phyloP scores from a whole-genome alignment of 2,797 vertebrate species.

The Masticophis lateralis region DNA sequence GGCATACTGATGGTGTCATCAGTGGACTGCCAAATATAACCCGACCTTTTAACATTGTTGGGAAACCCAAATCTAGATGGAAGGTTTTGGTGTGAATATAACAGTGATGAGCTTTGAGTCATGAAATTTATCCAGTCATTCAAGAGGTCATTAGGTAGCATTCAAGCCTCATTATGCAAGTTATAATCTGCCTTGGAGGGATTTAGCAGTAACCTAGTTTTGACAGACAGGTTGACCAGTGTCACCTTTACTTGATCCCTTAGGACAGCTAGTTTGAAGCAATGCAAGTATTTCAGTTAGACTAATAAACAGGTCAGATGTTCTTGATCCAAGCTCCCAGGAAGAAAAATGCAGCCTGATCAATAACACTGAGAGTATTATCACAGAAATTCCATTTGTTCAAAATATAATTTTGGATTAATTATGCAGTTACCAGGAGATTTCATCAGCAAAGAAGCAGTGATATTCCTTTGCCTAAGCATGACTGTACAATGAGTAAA shows the following conservation, averaged over 20 bases:
- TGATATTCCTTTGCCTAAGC: neutral
- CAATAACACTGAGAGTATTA: neutral
- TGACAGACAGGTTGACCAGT: neutral
- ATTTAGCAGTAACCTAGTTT: neutral
- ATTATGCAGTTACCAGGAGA: neutral
- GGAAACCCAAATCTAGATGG: neutral
- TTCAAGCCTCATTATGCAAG: neutral
- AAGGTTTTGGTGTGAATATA: neutral
- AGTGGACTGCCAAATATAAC: neutral
- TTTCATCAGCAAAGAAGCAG: neutral
- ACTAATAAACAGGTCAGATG: neutral
- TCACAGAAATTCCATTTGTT: neutral
- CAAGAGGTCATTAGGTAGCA: neutral
- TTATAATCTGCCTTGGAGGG: neutral
- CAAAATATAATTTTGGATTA: neutral
- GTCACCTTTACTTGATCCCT: neutral
- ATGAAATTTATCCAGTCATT: neutral
- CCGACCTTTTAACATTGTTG: neutral
- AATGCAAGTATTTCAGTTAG: neutral
- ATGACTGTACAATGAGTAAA: neutral
- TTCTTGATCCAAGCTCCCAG: neutral
- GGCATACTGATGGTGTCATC: neutral
- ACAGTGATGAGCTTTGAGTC: neutral
- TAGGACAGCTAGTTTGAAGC: neutral
- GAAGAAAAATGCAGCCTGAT: neutral